phyloP scores from a whole-genome alignment of 2,797 vertebrate species.

The Coendou prehensilis region DNA sequence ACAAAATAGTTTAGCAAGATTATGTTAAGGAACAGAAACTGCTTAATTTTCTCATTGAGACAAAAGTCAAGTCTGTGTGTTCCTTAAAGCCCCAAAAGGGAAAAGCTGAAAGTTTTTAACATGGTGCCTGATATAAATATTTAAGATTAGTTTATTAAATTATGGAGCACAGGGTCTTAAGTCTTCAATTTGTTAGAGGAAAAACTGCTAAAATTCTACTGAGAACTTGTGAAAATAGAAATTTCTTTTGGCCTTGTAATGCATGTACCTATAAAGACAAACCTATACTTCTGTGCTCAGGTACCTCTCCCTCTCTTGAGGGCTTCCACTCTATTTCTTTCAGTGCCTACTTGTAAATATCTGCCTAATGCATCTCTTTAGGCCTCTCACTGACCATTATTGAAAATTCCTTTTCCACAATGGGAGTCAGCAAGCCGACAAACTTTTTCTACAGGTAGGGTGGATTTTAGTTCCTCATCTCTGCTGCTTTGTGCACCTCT shows the following conservation, averaged over 20 bases:
- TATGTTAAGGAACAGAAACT: background rate
- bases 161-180: background rate
- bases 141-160: slow-evolving; percentile 42
- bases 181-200: background rate
- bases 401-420: background rate
- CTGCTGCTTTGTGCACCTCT: background rate
- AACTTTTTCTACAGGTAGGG: background rate
- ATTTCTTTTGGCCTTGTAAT: background rate
- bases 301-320: background rate
- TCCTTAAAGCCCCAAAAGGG: background rate
- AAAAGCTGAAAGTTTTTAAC: background rate
- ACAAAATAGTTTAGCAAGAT: background rate
- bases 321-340: background rate
- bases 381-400: background rate
- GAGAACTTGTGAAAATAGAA: background rate
- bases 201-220: background rate
- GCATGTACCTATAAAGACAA: background rate
- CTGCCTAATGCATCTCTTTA: background rate
- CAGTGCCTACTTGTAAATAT: background rate
- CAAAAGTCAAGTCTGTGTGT: background rate
- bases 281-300: background rate
- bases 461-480: background rate
- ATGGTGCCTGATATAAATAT: background rate
- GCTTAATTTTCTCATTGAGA: slow-evolving; percentile 22
- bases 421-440: background rate